These are phyloP conservation scores for Scaptomyza tumidula DNA, from an alignment of 2,888 invertebrate species.

Conservation along the genomic window DNA sequence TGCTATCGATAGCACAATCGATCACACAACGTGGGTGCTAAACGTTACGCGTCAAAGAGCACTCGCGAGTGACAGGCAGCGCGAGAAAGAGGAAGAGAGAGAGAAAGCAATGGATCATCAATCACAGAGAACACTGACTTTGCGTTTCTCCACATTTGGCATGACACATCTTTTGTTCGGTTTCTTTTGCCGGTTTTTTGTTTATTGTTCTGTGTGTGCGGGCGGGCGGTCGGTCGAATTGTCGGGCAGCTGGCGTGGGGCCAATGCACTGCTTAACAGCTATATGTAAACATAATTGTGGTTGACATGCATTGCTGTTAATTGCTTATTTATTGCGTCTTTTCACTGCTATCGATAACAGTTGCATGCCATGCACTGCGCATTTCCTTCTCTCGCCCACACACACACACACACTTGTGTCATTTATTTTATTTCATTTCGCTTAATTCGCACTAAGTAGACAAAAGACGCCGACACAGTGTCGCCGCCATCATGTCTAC, in stretches of 20 bases:
- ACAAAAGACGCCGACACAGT: conserved; percentile 51
- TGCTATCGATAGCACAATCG: conserved; percentile 15
- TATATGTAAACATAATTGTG: conserved; percentile 43
- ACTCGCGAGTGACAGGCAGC: not conserved
- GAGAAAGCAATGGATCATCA: conserved; percentile 17
- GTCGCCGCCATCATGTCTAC: conserved; percentile 56
- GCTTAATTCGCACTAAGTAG: conserved; percentile 18
- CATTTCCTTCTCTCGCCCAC: conserved; percentile 14
- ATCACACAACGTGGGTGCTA: conserved; percentile 4
- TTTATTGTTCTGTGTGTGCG: conserved; percentile 42
- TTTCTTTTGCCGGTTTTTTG: conserved; percentile 50
- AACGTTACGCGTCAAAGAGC: not conserved
- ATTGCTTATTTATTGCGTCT: conserved; percentile 31
- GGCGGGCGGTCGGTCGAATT: not conserved
- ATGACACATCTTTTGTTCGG: conserved; percentile 41
- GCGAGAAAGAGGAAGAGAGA: not conserved
- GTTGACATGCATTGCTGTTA: conserved; percentile 37
- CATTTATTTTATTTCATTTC: conserved; percentile 2
- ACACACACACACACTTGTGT: conserved; percentile 18
- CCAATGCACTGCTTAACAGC: conserved; percentile 49
- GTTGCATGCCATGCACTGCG: conserved; percentile 6
- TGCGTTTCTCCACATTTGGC: conserved; percentile 22
- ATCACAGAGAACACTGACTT: conserved; percentile 29
- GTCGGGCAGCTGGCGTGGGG: conserved; percentile 39
- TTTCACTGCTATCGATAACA: conserved; percentile 42